Conservation (phyloP, 2,113 vertebrate species). For the Mustela lutreola region DNA sequence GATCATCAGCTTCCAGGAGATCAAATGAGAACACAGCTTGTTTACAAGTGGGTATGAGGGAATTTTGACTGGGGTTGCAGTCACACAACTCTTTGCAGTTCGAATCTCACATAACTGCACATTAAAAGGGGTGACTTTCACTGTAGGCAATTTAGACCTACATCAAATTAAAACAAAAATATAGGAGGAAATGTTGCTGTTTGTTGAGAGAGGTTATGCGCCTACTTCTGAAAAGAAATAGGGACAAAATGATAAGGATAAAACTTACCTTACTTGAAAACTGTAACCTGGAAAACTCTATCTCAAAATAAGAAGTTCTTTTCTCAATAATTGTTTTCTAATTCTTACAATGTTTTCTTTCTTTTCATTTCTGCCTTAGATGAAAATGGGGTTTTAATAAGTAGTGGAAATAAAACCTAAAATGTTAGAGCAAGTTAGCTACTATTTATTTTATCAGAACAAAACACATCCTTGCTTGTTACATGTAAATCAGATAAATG, state of each 20-base stretch:
- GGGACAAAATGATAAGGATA: neutral
- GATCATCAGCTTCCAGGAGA: neutral
- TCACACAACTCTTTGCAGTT: neutral
- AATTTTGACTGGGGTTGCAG: neutral
- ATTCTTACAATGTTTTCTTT: neutral
- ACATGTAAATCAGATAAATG: neutral
- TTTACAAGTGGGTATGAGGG: neutral
- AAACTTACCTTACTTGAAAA: neutral
- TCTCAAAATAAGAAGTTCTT: neutral
- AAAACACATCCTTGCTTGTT: neutral
- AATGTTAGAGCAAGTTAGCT: neutral
- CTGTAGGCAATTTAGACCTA: neutral
- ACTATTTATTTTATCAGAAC: neutral
- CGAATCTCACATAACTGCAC: neutral
- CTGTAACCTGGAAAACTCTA: neutral
- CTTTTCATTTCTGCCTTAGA: neutral
- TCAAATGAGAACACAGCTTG: neutral
- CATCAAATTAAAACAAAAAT: neutral
- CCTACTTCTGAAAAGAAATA: neutral
- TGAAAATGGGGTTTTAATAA: neutral
- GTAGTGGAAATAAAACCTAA: neutral
- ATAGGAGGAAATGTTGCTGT: neutral
- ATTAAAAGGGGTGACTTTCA: neutral
- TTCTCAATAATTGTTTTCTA: neutral
- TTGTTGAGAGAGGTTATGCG: neutral